These are phyloP conservation scores for Cynopterus sphinx DNA, from an alignment of 2,797 vertebrate genomes.

Conservation along the genomic window DNA sequence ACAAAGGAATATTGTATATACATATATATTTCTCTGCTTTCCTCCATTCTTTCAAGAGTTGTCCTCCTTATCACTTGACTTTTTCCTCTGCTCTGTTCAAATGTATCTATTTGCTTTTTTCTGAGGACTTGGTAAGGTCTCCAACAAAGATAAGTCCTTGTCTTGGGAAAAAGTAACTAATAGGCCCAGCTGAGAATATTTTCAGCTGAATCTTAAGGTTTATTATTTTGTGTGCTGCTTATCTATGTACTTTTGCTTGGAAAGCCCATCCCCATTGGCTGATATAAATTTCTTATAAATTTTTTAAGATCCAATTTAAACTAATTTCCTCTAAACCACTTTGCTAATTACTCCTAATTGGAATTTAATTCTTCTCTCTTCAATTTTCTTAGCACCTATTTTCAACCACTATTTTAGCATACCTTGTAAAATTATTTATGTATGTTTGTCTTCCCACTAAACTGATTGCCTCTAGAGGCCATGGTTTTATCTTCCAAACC, in stretches of 20 bases:
- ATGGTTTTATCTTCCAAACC: not conserved
- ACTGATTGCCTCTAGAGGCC: not conserved
- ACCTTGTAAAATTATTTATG: not conserved
- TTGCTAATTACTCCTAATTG: constrained; percentile 33
- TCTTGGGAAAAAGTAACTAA: not conserved
- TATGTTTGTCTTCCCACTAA: not conserved
- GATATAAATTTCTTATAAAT: constrained; percentile 25
- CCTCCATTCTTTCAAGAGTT: not conserved
- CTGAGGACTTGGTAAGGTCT: not conserved
- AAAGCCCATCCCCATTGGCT: not conserved
- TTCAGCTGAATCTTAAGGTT: not conserved
- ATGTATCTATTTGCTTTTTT: not conserved
- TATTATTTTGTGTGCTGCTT: not conserved
- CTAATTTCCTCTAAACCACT: not conserved
- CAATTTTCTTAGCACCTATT: not conserved
- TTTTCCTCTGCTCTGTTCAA: not conserved
- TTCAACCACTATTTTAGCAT: not conserved
- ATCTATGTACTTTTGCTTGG: not conserved
- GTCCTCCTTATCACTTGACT: not conserved
- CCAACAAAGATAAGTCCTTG: not conserved
- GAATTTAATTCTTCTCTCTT: constrained; percentile 38
- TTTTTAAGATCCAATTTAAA: constrained; percentile 41
- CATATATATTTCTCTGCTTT: not conserved
- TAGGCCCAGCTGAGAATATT: not conserved
- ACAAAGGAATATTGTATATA: not conserved